Evolutionary conservation across 2,888 invertebrate genomes (phyloP), one percentile per base, ranked within the genome.

Genomic region (Pachydiplax longipennis): DNA sequence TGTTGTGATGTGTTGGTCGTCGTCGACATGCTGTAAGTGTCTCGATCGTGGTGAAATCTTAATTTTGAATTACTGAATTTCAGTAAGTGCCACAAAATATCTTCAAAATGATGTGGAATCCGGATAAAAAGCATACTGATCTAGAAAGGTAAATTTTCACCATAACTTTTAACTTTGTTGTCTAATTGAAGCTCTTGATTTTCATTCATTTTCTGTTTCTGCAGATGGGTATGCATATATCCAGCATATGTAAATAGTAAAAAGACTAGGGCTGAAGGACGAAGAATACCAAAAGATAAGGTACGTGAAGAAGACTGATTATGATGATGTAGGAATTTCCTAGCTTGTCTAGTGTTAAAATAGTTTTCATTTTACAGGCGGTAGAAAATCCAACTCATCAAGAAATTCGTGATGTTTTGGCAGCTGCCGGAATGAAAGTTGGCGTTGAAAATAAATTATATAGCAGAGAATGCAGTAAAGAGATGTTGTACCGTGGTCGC

Each of bases 191-290:
- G 81, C 90, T 91, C 80, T 22, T 61, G 22, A 44, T 22, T 91
- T 61, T 80, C 87, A 90, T 44, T 22, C 4, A 31, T 15, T 83
- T 91, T 91, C 91, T 82, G 73, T 92, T 92, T 92, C 94, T 94
- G 91, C 94, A 97, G 97, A 93, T 99, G 99, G 99, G 95, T 99
- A 91, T 99, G 99, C 93, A 96, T 99, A 91, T 99, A 99, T 94
- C 99, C 99, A 91, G 97, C 98, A 0, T 99, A 99, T 93, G 95
- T 99, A 90, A 99, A 99, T 93, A 98, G 97, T 92, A 99, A 98
- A 93, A 99, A 98, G 94, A 97, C 98, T 0, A 94, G 97, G 25
- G 97, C 97, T 1, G 97, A 99, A 94, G 99, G 99, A 8, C 95
- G 99, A 58, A 96, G 96, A 92, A 94, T 99, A 37, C 94, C 97